These are phyloP conservation scores for Chrysolina americana DNA, from an alignment of 2,888 invertebrate genomes.

Conservation along the genomic window DNA sequence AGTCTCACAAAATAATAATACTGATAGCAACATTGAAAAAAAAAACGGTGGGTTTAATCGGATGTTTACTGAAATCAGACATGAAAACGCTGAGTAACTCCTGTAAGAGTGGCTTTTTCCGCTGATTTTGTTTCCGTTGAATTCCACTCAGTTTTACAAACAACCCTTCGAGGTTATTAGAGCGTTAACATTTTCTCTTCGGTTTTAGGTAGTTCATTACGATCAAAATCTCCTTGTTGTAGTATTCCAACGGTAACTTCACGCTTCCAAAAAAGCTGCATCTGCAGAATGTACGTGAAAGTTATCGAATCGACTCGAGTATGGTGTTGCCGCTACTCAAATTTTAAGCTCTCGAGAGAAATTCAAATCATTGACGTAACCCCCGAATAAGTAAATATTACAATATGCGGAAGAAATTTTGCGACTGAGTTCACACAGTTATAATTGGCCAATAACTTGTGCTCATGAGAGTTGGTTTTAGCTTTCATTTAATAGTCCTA, in stretches of 20 bases:
- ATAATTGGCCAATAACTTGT: slow-evolving; percentile 25
- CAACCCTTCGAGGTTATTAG: too few species aligned
- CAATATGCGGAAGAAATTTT: slow-evolving; percentile 14
- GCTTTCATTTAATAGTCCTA: slow-evolving; percentile 26
- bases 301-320: background rate
- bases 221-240: too few species aligned
- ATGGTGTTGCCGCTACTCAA: background rate
- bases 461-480: slow-evolving; percentile 23
- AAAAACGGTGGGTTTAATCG: too few species aligned
- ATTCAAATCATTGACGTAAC: background rate
- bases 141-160: too few species aligned
- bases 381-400: background rate
- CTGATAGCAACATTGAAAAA: too few species aligned
- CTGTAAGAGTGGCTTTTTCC: too few species aligned
- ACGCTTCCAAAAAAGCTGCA: background rate
- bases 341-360: background rate
- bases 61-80: too few species aligned
- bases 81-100: too few species aligned
- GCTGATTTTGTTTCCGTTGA: too few species aligned
- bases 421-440: slow-evolving; percentile 6
- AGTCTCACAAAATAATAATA: too few species aligned
- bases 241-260: background rate
- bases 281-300: background rate
- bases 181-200: too few species aligned
- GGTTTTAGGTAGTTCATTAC: too few species aligned